A percentile compares a stretch with the other conserved stretches of the same genome.
Evolutionary conservation across 1,140 invertebrate genomes (phyloP).

Genomic region (Drosophila sturtevanti): DNA sequence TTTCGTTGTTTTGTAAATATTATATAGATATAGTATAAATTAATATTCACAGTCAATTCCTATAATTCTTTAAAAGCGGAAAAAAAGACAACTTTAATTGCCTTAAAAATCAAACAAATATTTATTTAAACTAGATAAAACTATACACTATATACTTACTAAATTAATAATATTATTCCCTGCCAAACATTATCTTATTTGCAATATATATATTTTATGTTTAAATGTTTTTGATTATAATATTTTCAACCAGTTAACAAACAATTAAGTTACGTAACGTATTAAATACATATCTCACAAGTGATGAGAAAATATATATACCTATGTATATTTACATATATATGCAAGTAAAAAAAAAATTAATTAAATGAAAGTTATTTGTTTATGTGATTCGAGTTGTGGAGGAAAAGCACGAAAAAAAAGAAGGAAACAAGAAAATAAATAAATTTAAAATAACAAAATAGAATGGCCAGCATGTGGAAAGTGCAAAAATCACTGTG

Average conservation of each 20-base stretch:
- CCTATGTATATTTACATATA: too few species aligned
- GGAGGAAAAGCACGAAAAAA: not conserved
- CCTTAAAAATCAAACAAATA: too few species aligned
- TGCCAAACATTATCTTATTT: too few species aligned
- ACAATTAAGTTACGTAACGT: not conserved
- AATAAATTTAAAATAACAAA: conserved; percentile 1
- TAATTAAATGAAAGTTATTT: conserved; percentile 57
- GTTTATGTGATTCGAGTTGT: not conserved
- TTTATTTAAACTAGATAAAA: too few species aligned
- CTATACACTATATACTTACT: too few species aligned
- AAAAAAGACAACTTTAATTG: too few species aligned
- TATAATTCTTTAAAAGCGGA: too few species aligned
- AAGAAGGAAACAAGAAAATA: not conserved
- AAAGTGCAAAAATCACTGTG: conserved; percentile 9
- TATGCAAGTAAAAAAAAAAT: conserved; percentile 18
- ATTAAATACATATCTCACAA: conserved; percentile 1
- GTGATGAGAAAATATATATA: not conserved
- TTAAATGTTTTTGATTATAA: not conserved
- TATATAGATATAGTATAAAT: too few species aligned
- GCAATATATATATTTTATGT: too few species aligned
- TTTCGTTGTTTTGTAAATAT: not conserved
- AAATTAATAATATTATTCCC: too few species aligned
- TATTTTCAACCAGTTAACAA: not conserved
- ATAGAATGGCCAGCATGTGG: conserved; percentile 5
- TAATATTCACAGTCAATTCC: too few species aligned